These are phyloP conservation scores for Gyps fulvus DNA, from an alignment of 2,113 vertebrate species.

Conservation along the genomic window DNA sequence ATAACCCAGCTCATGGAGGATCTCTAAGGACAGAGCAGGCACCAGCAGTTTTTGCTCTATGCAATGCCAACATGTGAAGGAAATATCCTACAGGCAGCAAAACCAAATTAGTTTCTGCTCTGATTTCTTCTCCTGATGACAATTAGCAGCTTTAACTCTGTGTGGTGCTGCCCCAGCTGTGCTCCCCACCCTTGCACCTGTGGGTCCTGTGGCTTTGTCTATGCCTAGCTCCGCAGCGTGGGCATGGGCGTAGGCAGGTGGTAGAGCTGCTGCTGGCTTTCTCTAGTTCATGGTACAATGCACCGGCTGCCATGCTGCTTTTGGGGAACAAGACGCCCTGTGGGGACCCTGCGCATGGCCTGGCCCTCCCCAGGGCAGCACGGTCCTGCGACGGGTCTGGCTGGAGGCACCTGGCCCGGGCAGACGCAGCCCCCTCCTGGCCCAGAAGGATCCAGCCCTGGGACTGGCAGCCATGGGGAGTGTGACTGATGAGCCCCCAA, in stretches of 20 bases:
- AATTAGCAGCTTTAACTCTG: not conserved
- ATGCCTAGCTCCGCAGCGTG: fast-evolving
- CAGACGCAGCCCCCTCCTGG: not conserved
- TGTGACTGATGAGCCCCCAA: not conserved
- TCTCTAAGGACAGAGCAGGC: not conserved
- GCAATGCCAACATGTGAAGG: not conserved
- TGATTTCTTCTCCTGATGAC: not conserved
- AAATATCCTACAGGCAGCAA: not conserved
- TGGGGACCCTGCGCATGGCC: fast-evolving
- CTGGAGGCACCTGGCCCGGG: not conserved
- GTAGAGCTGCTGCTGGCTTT: not conserved
- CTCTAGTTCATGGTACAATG: not conserved
- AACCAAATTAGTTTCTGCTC: not conserved
- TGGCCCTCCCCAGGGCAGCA: not conserved
- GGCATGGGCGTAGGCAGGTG: not conserved
- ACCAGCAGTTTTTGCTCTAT: not conserved
- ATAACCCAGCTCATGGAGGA: not conserved
- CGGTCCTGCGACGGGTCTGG: fast-evolving
- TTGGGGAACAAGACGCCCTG: not conserved
- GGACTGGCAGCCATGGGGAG: not conserved
- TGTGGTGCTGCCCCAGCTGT: not conserved
- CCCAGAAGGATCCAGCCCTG: not conserved
- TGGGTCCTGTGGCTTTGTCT: not conserved
- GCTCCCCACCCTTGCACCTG: not conserved
- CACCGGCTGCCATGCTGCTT: not conserved